A percentile compares a stretch with the other conserved stretches of the same genome.
Evolutionary conservation across 2,888 invertebrate species (phyloP).

Genomic region (Eudasyphora cyanicolor): DNA sequence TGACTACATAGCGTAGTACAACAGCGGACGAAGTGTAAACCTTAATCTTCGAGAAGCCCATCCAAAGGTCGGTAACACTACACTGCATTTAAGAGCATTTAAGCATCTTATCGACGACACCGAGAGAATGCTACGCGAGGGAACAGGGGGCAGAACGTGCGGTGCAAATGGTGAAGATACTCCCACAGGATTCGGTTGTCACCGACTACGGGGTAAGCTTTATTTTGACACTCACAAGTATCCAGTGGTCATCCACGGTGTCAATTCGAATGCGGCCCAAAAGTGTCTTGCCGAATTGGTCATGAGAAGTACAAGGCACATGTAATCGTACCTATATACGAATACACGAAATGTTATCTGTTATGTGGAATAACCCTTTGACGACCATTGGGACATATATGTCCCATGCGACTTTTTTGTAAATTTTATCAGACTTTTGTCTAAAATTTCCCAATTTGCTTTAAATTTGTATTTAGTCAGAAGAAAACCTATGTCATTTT

Average conservation of each 20-base stretch:
- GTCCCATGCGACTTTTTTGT: too few species aligned
- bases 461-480: too few species aligned
- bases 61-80: constrained; percentile 30
- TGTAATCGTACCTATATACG: too few species aligned
- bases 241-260: neutral
- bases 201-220: constrained; percentile 49
- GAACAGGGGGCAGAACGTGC: constrained; percentile 52
- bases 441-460: too few species aligned
- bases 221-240: neutral
- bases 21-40: neutral
- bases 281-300: too few species aligned
- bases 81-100: constrained; percentile 35
- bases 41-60: neutral
- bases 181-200: constrained; percentile 65
- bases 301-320: too few species aligned
- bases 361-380: too few species aligned
- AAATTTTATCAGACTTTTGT: too few species aligned
- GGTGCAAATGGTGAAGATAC: constrained; percentile 67
- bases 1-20: constrained; percentile 57
- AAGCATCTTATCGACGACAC: constrained; percentile 36
- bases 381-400: too few species aligned
- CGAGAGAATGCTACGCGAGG: neutral
- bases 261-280: neutral
- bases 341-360: too few species aligned
- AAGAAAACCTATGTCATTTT: too few species aligned